Base-by-base conservation (phyloP, 2,888 invertebrate species). In the Gnatocerus cornutus region DNA sequence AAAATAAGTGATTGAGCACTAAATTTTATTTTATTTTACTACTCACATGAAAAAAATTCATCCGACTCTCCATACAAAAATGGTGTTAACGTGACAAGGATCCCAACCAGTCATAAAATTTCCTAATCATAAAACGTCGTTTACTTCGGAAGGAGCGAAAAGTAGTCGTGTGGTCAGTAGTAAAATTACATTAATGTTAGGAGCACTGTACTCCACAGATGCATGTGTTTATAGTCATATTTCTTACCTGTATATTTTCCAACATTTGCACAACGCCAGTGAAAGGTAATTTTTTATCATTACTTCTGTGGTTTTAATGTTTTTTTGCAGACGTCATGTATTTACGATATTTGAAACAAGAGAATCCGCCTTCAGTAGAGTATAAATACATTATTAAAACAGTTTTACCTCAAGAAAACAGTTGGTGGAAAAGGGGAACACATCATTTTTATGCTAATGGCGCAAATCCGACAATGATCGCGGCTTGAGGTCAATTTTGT, bases 361-460 rank as follows among this genome's bases (percentile, higher is more conserved):
- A 75, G 64, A 39, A 68, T 13, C 53, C 58, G n/a, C 79, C 79
- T 3, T 78, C 77, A 3, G 75, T 82, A 12, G 79, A 81, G 55
- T 82, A 82, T 61, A 82, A 83, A 74, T 83, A 82, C 61, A 66
- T 82, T 10, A 48, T 77, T 13, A 79, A 74, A 56, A 71, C 74
- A 1, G 64, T 81, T 21, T 27, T 77, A 4, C 79, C 82, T 0
- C 59, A 58, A 30, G 77, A 79, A 59, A 73, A 74, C 16, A 69
- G 73, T 27, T 83, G 83, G 83, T 83, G 83, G 83, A 81, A 76
- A 74, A 72, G 83, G 48, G 83, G 83, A 10, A 82, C 81, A 1
- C 80, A 82, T 66, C 76, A 76, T 30, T 63, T 73, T 27, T 76
- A 73, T 53, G 76, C 62, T 0, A 72, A 74, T 13, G 71, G 71